Percentiles rank a stretch among this genome's conserved stretches.
Evolutionary conservation across 2,888 invertebrate species (phyloP).

Genomic region (Nysson spinosus): DNA sequence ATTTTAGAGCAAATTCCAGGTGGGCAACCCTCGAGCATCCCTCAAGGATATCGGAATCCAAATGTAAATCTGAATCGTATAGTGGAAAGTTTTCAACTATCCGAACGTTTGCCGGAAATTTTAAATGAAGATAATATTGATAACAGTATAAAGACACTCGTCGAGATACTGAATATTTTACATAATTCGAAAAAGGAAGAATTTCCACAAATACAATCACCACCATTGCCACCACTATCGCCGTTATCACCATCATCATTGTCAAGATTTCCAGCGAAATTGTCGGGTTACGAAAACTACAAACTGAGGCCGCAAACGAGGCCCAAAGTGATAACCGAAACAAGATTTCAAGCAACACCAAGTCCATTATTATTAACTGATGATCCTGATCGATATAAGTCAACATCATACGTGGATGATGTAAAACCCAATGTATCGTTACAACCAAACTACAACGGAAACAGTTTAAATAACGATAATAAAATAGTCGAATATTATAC

Average conservation of each 20-base stretch:
- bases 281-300: conserved; percentile 30
- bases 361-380: conserved; percentile 56
- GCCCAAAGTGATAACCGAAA: conserved; percentile 71
- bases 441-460: conserved; percentile 25
- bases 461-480: conserved; percentile 43
- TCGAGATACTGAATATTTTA: conserved; percentile 86
- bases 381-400: conserved; percentile 52
- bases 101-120: conserved; percentile 87
- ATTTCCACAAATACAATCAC: conserved; percentile 60
- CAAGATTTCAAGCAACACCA: conserved; percentile 67
- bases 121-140: conserved; percentile 88
- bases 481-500: conserved; percentile 67
- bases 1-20: conserved; percentile 5
- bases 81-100: conserved; percentile 85
- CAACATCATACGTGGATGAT: conserved; percentile 45
- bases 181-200: conserved; percentile 78
- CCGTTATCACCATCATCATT: neutral
- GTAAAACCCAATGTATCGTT: conserved; percentile 25
- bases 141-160: conserved; percentile 86
- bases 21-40: conserved; percentile 15
- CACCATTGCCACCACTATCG: neutral
- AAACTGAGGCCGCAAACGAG: conserved; percentile 49
- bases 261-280: conserved; percentile 23
- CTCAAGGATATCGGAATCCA: conserved; percentile 69
- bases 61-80: conserved; percentile 80